A percentile compares a stretch with the other conserved stretches of the same genome.
phyloP scores from a whole-genome alignment of 2,113 vertebrate species.

The Girardinichthys multiradiatus region DNA sequence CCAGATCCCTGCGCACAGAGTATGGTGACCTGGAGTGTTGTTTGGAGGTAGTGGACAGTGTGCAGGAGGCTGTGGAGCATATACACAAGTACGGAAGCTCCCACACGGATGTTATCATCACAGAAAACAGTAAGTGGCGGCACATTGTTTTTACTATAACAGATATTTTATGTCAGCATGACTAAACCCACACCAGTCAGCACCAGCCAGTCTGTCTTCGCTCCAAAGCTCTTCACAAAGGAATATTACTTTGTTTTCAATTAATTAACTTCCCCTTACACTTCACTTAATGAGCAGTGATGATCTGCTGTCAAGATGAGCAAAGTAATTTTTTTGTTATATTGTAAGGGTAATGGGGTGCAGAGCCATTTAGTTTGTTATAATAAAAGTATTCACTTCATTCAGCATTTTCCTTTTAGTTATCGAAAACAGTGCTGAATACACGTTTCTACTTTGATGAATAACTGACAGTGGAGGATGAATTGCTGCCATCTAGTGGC shows the following conservation, averaged over 20 bases:
- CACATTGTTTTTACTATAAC: not conserved
- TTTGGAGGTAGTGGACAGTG: constrained; percentile 93
- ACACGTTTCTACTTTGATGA: constrained; percentile 25
- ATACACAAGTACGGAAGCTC: constrained; percentile 98
- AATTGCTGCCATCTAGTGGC: constrained; percentile 65
- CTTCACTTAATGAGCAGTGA: constrained; percentile 38
- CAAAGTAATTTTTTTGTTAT: no score
- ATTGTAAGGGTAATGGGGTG: no score
- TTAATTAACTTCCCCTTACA: not conserved
- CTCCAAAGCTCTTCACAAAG: no score
- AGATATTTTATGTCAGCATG: not conserved
- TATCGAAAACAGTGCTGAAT: not conserved
- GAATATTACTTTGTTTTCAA: not conserved
- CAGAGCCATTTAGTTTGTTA: not conserved
- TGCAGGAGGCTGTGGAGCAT: constrained; percentile 91
- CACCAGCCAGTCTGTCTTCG: not conserved
- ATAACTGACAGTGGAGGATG: constrained; percentile 11
- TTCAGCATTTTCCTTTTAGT: not conserved
- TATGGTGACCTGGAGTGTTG: constrained; percentile 95
- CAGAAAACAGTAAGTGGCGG: constrained; percentile 88
- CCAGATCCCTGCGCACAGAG: constrained; percentile 92
- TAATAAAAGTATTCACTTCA: not conserved
- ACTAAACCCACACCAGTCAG: not conserved
- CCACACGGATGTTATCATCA: constrained; percentile 94
- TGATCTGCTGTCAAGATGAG: constrained; percentile 42